phyloP scores from a whole-genome alignment of 2,888 invertebrate species.

The Tryphoninae sp. region DNA sequence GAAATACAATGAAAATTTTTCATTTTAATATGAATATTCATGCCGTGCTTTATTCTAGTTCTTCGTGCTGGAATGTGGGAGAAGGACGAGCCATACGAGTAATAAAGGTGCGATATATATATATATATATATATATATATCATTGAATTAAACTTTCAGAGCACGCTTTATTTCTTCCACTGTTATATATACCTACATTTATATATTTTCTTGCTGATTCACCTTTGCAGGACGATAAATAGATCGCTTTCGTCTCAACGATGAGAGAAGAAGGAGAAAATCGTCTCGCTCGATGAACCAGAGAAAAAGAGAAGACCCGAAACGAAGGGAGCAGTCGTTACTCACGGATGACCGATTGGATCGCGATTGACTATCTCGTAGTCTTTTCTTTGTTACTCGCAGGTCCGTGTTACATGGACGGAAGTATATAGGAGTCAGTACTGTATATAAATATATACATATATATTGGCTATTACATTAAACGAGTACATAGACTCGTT shows the following conservation, averaged over 20 bases:
- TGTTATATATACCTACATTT: too few species aligned
- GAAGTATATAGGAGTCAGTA: too few species aligned
- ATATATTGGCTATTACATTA: neutral
- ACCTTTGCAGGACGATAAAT: slow-evolving; percentile 10
- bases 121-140: slow-evolving; percentile 14
- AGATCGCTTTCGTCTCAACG: slow-evolving; percentile 14
- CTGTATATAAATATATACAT: neutral
- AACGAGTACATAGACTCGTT: neutral
- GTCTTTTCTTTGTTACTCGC: neutral
- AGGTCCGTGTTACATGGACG: neutral
- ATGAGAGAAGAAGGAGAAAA: neutral
- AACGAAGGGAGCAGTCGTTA: slow-evolving; percentile 42
- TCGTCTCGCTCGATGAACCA: slow-evolving; percentile 1
- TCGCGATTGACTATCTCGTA: neutral
- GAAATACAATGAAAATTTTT: slow-evolving; percentile 20
- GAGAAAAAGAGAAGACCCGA: slow-evolving; percentile 17
- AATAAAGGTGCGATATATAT: slow-evolving; percentile 8
- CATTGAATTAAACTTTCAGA: slow-evolving; percentile 27
- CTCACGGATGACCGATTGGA: slow-evolving; percentile 44
- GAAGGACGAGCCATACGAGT: slow-evolving; percentile 12
- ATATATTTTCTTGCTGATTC: neutral
- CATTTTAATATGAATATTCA: slow-evolving; percentile 10
- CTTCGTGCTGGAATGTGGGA: slow-evolving; percentile 22
- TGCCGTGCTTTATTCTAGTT: neutral
- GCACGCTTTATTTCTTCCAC: too few species aligned